Base-by-base conservation (phyloP, 2,888 invertebrate species). In the Lithodes maja region DNA sequence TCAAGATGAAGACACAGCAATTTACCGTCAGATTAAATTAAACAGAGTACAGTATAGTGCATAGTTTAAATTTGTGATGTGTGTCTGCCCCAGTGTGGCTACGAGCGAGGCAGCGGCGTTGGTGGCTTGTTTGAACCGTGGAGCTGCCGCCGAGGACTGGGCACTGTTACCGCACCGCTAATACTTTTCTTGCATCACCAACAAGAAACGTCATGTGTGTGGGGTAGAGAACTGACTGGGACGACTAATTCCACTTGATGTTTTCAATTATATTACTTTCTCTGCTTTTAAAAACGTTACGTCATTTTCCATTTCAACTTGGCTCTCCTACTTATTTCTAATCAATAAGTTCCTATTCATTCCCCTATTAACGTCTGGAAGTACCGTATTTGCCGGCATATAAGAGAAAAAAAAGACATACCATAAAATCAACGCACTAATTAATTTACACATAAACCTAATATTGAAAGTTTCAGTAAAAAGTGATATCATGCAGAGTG, bases 81-180 rank as follows among this genome's bases (percentile, higher is more conserved):
- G 55, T 9, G 3, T 3, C n/a, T 71, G n/a, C 2, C 71, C 71
- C 71, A 71, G 71, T 71, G 71, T 71, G 71, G 1, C n/a, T 5
- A 12, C 2, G n/a, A 3, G 71, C n/a, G 71, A 17, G 15, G 71
- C 17, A 17, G 1, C 15, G 17, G 12, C 15, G 71, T 17, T 17
- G n/a, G 71, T 71, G 71, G 71, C 1, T 0, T n/a, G n/a, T 17
- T n/a, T n/a, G n/a, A n/a, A 17, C 17, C n/a, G 71, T 71, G 71
- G 71, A n/a, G 71, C 71, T 71, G 71, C 71, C 71, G 71, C 71
- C n/a, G 12, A 71, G 71, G 71, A 71, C n/a, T 71, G 71, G 71
- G 71, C 71, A 71, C 12, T 17, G n/a, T 17, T 3, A 17, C 17
- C 71, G n/a, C 71, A 71, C n/a, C 15, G 2, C n/a, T 2, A n/a